Base-by-base conservation (phyloP, 1,140 invertebrate genomes). In the Dolichoris vasculosae region DNA sequence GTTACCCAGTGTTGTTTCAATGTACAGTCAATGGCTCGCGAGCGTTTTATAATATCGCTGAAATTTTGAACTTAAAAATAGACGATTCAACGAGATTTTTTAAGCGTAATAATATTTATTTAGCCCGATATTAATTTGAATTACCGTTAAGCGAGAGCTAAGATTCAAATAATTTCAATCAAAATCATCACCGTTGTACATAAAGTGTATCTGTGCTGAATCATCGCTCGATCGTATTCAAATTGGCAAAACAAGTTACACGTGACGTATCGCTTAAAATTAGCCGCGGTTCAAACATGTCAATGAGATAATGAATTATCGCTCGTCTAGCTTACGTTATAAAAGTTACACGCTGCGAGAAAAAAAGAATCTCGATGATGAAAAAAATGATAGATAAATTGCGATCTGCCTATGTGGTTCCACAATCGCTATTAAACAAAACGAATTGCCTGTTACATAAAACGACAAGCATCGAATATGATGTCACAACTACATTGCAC, bases 171-270 rank as follows among this genome's bases (percentile, higher is more conserved):
- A 38, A 69, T 69, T 38, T 38, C 17, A 69, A 59, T 78, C 32
- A 59, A 59, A 55, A 51, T 78, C 55, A 59, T 63, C 51, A 40
- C n/a, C 55, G 55, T 9, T 59, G 55, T 59, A 48, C 71, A 48
- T 26, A 38, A 40, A 30, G 20, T 40, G 17, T 38, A 30, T 40
- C 6, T 75, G 2, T 1, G 40, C 11, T 43, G 63, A 64, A 79
- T 78, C 32, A 77, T 32, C n/a, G n/a, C 46, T n/a, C 75, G 75
- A 77, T 77, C 46, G 79, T 77, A 83, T 88, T 88, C 51, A 87
- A 51, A 63, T 71, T 40, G 69, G 87, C 46, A 55, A 75, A 85
- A 84, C 48, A 83, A 43, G 11, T 59, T n/a, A 48, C 79, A 81
- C 48, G 46, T n/a, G 46, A 63, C 23, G 73, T 26, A 35, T 35